Evolutionary conservation across 2,888 invertebrate genomes (phyloP).

Genomic region (Ophion slaviceki): DNA sequence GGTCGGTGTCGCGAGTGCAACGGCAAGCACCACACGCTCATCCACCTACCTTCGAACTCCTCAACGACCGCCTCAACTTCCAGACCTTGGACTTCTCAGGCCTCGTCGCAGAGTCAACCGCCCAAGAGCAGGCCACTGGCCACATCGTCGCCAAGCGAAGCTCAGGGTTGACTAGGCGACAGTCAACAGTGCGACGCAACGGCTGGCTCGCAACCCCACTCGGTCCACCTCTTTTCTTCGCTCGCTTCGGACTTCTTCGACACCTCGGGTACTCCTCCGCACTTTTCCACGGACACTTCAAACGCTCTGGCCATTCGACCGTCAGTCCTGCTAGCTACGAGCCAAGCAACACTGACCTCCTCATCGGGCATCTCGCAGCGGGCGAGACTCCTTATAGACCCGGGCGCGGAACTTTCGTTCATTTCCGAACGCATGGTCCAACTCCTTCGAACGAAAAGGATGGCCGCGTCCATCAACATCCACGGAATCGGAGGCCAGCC

Average conservation of each 20-base stretch:
- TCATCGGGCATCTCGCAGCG: no score
- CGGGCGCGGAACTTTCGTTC: constrained; percentile 15
- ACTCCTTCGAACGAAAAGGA: no score
- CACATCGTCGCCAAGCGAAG: no score
- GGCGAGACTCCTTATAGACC: no score
- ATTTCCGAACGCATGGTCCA: not conserved
- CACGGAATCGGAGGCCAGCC: no score
- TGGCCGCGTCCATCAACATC: no score
- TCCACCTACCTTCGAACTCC: not conserved
- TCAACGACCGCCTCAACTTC: not conserved
- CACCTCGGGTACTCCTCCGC: not conserved
- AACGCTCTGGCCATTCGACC: not conserved
- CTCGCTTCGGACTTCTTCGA: not conserved
- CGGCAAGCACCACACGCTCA: constrained; percentile 10
- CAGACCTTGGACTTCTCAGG: not conserved
- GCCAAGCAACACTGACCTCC: not conserved
- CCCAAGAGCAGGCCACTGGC: not conserved
- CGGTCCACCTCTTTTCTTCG: not conserved
- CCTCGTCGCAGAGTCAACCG: not conserved
- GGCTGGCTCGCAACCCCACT: no score
- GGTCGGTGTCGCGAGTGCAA: constrained; percentile 13
- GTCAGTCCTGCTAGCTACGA: constrained; percentile 1
- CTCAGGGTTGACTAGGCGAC: no score
- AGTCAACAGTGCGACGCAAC: no score
- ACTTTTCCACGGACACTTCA: not conserved